A percentile compares a stretch with the other conserved stretches of the same genome.
These are phyloP conservation scores for Gorsachius goisagi DNA, from an alignment of 2,113 vertebrate genomes.

Conservation along the genomic window DNA sequence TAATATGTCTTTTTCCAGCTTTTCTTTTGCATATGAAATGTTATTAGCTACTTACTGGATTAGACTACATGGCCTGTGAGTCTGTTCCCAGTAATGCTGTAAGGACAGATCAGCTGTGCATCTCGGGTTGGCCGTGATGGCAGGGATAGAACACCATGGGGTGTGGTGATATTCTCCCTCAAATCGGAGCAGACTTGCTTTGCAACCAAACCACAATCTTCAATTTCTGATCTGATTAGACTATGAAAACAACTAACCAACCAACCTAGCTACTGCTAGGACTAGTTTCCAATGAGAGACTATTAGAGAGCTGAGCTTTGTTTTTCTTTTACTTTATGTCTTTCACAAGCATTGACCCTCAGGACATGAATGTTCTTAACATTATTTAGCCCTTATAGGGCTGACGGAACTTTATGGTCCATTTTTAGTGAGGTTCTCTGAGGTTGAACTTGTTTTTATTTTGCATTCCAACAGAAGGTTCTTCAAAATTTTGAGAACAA, in stretches of 20 bases:
- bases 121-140: fast-evolving
- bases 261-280: neutral
- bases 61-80: neutral
- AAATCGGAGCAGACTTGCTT: neutral
- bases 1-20: neutral
- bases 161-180: neutral
- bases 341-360: neutral
- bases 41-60: neutral
- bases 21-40: neutral
- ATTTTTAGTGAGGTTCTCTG: neutral
- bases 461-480: neutral
- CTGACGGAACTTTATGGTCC: neutral
- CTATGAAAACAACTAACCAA: neutral
- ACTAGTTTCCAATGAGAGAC: neutral
- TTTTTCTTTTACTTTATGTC: neutral
- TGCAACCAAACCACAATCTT: neutral
- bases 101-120: neutral
- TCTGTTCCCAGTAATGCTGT: neutral
- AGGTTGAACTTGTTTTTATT: neutral
- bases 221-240: neutral
- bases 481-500: neutral
- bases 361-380: neutral
- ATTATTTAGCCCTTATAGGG: neutral
- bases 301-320: neutral
- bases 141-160: neutral